phyloP scores from a whole-genome alignment of 2,113 vertebrate species.

The Marmota flaviventris region DNA sequence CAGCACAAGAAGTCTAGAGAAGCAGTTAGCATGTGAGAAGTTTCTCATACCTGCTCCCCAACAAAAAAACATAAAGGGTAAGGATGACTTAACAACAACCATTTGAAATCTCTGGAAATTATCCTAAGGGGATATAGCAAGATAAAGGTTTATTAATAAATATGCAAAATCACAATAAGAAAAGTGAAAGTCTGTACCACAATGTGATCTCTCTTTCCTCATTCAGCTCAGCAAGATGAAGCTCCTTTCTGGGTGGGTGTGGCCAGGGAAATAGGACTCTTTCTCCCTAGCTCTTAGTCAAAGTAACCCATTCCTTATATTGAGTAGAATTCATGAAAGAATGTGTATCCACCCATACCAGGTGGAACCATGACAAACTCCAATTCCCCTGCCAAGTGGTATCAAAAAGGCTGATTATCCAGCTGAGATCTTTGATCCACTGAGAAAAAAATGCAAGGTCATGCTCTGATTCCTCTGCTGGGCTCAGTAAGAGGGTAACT shows the following conservation, averaged over 20 bases:
- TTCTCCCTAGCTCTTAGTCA: background rate
- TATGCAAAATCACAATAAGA: background rate
- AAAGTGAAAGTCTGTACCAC: background rate
- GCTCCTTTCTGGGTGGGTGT: background rate
- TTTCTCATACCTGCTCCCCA: background rate
- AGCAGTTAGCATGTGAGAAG: background rate
- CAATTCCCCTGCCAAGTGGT: background rate
- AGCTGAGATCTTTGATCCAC: background rate
- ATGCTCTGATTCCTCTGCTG: conserved; percentile 20
- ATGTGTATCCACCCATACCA: background rate
- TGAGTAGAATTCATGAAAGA: background rate
- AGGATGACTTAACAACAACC: conserved; percentile 39
- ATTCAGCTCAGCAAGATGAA: background rate
- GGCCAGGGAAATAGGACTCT: background rate
- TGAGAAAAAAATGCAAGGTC: background rate
- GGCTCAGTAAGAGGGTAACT: background rate
- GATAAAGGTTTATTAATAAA: conserved; percentile 32
- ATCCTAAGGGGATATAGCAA: conserved; percentile 43
- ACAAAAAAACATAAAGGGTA: conserved; percentile 44
- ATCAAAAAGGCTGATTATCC: background rate
- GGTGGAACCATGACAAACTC: background rate
- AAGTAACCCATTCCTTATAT: background rate
- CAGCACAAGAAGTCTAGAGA: background rate
- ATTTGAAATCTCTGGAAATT: conserved; percentile 35
- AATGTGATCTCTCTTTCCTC: background rate